These are phyloP conservation scores for Pharmacophagus antenor DNA, from an alignment of 2,888 invertebrate genomes.

Conservation along the genomic window DNA sequence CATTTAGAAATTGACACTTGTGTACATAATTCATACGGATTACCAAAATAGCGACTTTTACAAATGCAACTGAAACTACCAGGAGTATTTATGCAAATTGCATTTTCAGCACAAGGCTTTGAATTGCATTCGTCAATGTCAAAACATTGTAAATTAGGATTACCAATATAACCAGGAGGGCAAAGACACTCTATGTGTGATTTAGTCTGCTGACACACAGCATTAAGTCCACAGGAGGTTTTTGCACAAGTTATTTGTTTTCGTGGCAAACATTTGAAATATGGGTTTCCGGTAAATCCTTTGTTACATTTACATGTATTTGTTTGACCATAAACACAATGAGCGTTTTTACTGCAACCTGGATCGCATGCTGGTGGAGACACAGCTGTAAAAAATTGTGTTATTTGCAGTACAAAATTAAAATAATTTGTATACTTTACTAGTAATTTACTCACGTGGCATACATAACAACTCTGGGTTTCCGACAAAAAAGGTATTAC, in stretches of 20 bases:
- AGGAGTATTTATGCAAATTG: conserved; percentile 93
- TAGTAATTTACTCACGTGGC: conserved; percentile 86
- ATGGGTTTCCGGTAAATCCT: conserved; percentile 93
- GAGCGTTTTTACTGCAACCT: conserved; percentile 90
- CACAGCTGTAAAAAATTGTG: conserved; percentile 81
- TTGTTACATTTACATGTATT: conserved; percentile 92
- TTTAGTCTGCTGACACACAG: conserved; percentile 88
- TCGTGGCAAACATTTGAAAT: conserved; percentile 87
- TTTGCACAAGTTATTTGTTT: conserved; percentile 86
- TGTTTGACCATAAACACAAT: conserved; percentile 90
- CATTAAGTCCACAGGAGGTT: conserved; percentile 88
- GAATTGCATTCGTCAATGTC: conserved; percentile 91
- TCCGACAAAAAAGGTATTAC: conserved; percentile 92
- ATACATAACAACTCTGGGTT: conserved; percentile 94
- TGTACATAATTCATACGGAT: conserved; percentile 92
- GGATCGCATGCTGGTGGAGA: conserved; percentile 89
- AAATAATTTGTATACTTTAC: conserved; percentile 8
- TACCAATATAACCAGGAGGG: conserved; percentile 90
- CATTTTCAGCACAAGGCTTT: conserved; percentile 90
- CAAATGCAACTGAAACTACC: conserved; percentile 95
- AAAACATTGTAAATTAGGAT: conserved; percentile 91
- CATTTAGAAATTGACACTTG: conserved; percentile 86
- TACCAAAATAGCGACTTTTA: conserved; percentile 90
- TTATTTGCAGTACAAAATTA: conserved; percentile 12
- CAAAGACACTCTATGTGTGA: conserved; percentile 91